phyloP scores from a whole-genome alignment of 1,140 invertebrate species.

The Geopemphigus sp. region DNA sequence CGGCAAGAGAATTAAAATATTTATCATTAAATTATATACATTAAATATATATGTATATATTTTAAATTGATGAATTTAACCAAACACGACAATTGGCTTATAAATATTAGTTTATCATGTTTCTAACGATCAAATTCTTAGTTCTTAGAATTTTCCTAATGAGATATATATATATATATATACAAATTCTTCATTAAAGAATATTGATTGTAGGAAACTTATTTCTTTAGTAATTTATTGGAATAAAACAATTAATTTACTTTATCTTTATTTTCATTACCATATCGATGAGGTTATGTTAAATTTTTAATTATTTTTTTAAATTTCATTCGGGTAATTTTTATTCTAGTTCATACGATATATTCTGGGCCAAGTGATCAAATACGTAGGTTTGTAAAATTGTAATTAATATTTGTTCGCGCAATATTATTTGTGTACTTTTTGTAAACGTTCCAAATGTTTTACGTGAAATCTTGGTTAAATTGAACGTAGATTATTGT shows the following conservation, averaged over 20 bases:
- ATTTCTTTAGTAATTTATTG: neutral
- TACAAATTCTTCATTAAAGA: neutral
- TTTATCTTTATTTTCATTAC: constrained; percentile 1
- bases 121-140: neutral
- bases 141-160: constrained; percentile 7
- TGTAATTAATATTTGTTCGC: no score
- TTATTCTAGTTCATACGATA: no score
- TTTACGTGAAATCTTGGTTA: no score
- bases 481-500: no score
- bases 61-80: neutral
- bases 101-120: neutral
- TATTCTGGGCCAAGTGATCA: no score
- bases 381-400: no score
- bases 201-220: neutral
- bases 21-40: neutral
- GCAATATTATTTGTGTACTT: no score
- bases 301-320: neutral
- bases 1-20: neutral
- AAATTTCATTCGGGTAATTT: no score
- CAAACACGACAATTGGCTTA: neutral
- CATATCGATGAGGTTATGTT: neutral
- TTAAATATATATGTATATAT: neutral
- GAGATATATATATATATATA: neutral
- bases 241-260: neutral
- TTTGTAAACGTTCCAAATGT: no score